These are phyloP conservation scores for Drosophila bipectinata DNA, from an alignment of 1,140 invertebrate genomes.

Conservation along the genomic window DNA sequence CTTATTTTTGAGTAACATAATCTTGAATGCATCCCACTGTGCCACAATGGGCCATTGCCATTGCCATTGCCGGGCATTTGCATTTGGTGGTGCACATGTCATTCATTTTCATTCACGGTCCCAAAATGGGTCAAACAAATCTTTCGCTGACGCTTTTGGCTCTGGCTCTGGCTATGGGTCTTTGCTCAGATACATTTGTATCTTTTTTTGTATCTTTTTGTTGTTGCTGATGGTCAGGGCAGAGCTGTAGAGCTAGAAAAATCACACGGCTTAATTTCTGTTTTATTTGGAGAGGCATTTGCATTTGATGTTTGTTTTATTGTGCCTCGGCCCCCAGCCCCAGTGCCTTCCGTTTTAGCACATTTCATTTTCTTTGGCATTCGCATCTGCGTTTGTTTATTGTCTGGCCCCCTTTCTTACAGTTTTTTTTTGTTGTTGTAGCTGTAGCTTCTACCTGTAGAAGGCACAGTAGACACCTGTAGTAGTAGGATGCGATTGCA, in stretches of 20 bases:
- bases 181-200: constrained; percentile 9
- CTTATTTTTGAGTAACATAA: neutral
- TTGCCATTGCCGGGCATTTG: constrained; percentile 66
- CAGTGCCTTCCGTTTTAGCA: constrained; percentile 33
- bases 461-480: neutral
- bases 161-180: too few relatives aligned
- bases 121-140: constrained; percentile 79
- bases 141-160: constrained; percentile 43
- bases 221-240: constrained; percentile 29
- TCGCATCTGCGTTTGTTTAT: constrained; percentile 3
- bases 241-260: constrained; percentile 58
- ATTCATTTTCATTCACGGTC: constrained; percentile 45
- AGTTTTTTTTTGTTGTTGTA: neutral
- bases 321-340: constrained; percentile 39
- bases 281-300: constrained; percentile 67
- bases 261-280: constrained; percentile 79
- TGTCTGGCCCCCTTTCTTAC: constrained; percentile 1
- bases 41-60: constrained; percentile 37
- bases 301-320: constrained; percentile 81
- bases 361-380: constrained; percentile 58
- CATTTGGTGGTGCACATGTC: constrained; percentile 78
- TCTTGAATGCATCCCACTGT: constrained; percentile 12
- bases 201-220: constrained; percentile 8
- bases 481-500: constrained; percentile 25
- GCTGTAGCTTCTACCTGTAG: neutral